These are phyloP conservation scores for Ryuthela nishihirai DNA, from an alignment of 2,888 invertebrate species.

Conservation along the genomic window DNA sequence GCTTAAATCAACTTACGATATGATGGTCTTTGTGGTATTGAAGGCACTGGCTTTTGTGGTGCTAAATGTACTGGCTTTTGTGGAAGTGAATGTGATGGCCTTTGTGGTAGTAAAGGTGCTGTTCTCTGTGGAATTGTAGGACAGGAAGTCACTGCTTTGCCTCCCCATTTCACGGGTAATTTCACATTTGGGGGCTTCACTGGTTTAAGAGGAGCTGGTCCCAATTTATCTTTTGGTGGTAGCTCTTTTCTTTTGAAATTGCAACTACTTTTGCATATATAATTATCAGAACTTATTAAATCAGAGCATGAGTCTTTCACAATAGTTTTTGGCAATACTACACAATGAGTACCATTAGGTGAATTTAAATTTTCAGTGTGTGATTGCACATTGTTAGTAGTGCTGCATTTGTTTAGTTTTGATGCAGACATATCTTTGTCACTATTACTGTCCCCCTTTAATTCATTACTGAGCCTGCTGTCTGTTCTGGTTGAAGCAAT, in stretches of 20 bases:
- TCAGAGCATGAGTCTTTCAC: neutral
- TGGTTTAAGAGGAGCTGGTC: constrained; percentile 30
- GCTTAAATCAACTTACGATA: constrained; percentile 38
- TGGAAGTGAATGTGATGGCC: constrained; percentile 7
- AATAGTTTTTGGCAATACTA: neutral
- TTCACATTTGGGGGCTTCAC: constrained; percentile 10
- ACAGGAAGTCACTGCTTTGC: neutral
- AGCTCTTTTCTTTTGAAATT: constrained; percentile 21
- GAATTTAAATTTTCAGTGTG: no score
- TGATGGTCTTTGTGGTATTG: constrained; percentile 22
- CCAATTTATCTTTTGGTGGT: constrained; percentile 15
- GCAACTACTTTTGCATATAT: constrained; percentile 21
- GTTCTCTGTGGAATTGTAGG: neutral
- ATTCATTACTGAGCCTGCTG: no score
- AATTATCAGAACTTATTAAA: constrained; percentile 23
- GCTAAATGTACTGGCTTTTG: neutral
- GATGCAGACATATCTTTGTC: no score
- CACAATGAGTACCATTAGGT: neutral
- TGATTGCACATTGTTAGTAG: no score
- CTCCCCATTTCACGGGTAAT: constrained; percentile 9
- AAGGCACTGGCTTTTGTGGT: constrained; percentile 2
- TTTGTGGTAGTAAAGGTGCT: neutral
- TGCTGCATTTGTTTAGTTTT: no score
- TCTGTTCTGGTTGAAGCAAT: no score
- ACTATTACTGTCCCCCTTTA: no score